phyloP scores from a whole-genome alignment of 1,140 invertebrate genomes.

The Drosophila malerkotliana region DNA sequence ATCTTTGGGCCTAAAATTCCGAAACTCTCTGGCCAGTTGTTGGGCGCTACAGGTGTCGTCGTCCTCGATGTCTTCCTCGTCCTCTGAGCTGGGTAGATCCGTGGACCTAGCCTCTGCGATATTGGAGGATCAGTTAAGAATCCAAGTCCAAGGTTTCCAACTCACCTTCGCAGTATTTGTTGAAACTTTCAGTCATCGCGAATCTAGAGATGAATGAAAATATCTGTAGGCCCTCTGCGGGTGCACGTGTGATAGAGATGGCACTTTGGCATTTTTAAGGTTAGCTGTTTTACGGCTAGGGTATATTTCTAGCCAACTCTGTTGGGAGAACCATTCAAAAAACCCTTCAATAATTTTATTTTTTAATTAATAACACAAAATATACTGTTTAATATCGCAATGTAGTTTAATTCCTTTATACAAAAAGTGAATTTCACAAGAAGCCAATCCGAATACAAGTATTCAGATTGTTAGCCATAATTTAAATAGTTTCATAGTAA shows the following conservation, averaged over 20 bases:
- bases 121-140: background rate
- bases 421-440: slow-evolving; percentile 78
- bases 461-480: slow-evolving; percentile 14
- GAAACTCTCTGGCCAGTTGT: slow-evolving; percentile 51
- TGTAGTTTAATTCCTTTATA: slow-evolving; percentile 67
- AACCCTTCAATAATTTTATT: background rate
- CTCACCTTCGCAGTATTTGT: slow-evolving; percentile 55
- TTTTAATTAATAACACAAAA: background rate
- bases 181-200: slow-evolving; percentile 40
- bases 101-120: slow-evolving; percentile 40
- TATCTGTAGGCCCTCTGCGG: background rate
- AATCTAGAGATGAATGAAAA: background rate
- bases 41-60: slow-evolving; percentile 59
- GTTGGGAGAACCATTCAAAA: too few relatives aligned
- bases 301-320: too few relatives aligned
- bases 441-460: slow-evolving; percentile 56
- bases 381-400: slow-evolving; percentile 70
- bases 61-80: slow-evolving; percentile 61
- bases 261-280: background rate
- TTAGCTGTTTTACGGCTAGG: background rate
- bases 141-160: background rate
- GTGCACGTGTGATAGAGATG: slow-evolving; percentile 31
- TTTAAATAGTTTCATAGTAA: slow-evolving; percentile 29
- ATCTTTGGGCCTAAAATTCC: slow-evolving; percentile 44
- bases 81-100: slow-evolving; percentile 54